Percentiles rank a stretch among this genome's conserved stretches.
These are phyloP conservation scores for Zosterops japonicus DNA, from an alignment of 2,113 vertebrate genomes.

Conservation along the genomic window DNA sequence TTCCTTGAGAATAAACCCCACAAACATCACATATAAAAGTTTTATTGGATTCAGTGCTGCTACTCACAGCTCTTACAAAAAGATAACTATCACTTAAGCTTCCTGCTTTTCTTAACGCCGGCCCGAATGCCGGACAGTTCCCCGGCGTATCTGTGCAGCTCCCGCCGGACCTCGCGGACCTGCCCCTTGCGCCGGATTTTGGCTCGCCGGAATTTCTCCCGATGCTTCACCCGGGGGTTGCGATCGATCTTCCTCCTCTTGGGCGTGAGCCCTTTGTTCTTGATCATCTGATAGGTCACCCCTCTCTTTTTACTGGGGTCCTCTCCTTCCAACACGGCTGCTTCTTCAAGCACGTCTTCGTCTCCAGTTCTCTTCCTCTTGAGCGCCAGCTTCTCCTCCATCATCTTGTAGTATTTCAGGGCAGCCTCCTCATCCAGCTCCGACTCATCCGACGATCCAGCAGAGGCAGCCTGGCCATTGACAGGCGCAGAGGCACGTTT, in stretches of 20 bases:
- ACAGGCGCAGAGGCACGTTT: not conserved
- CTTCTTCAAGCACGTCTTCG: not conserved
- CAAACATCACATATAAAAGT: fast-evolving
- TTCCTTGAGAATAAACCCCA: not conserved
- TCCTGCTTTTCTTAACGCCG: conserved; percentile 92
- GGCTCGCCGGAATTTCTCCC: conserved; percentile 91
- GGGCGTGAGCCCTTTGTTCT: conserved; percentile 89
- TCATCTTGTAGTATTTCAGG: conserved; percentile 76
- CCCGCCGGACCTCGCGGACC: conserved; percentile 86
- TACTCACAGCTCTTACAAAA: not conserved
- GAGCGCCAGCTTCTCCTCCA: conserved; percentile 60
- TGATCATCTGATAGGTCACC: conserved; percentile 78
- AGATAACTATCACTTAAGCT: conserved; percentile 78
- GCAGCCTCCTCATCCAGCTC: conserved; percentile 82
- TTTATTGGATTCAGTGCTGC: conserved; percentile 14
- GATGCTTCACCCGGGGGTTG: conserved; percentile 94
- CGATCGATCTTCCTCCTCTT: conserved; percentile 95
- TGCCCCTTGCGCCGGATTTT: conserved; percentile 94
- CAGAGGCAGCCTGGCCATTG: not conserved
- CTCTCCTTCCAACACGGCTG: not conserved
- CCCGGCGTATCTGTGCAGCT: conserved; percentile 84
- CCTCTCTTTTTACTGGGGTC: conserved; percentile 67
- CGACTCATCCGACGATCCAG: not conserved
- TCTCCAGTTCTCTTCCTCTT: conserved; percentile 70
- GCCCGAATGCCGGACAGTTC: conserved; percentile 92